Evolutionary conservation across 2,113 vertebrate species (phyloP), one percentile per base, ranked within the genome.

Genomic region (Panthera uncia): DNA sequence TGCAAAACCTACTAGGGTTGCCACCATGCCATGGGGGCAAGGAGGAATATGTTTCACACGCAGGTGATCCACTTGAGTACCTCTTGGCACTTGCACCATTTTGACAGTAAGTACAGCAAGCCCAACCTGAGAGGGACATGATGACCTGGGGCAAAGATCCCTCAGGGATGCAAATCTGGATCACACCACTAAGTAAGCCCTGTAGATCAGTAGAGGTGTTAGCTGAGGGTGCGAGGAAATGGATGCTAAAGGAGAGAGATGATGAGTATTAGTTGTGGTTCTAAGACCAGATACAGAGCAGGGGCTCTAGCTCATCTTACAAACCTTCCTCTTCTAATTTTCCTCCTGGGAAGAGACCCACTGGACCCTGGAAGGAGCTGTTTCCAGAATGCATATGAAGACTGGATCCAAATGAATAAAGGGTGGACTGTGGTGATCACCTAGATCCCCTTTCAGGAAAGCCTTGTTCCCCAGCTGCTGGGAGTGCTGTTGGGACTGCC

Each of bases 101-200:
- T 74, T n/a, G 76, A 88, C 74, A 45, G 45, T 25, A 66, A 48
- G 33, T 23, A 8, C 4, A n/a, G 65, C 29, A 84, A 69, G 21
- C 21, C 38, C 69, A 79, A 0, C 8, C 85, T 33, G 33, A 79
- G 18, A 52, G 50, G 15, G 50, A 6, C 36, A 15, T 2, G 6
- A 5, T 48, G 50, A 38, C 61, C 31, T 48, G 55, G 14, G 48
- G 36, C 52, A 45, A 48, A 73, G 18, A 52, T 2, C 16, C 52
- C 68, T 93, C 7, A 1, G 85, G 36, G 57, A 27, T 61, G 8
- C 55, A 38, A 5, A 2, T n/a, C 88, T 69, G 66, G 78, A 91
- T 66, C 48, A 36, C 4, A 52, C 71, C 16, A 14, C 25, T 4
- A 33, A 23, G 23, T 38, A 41, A 52, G 16, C 33, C 66, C 3